phyloP scores from a whole-genome alignment of 2,888 invertebrate genomes.

The Nipponacmea schrenckii region DNA sequence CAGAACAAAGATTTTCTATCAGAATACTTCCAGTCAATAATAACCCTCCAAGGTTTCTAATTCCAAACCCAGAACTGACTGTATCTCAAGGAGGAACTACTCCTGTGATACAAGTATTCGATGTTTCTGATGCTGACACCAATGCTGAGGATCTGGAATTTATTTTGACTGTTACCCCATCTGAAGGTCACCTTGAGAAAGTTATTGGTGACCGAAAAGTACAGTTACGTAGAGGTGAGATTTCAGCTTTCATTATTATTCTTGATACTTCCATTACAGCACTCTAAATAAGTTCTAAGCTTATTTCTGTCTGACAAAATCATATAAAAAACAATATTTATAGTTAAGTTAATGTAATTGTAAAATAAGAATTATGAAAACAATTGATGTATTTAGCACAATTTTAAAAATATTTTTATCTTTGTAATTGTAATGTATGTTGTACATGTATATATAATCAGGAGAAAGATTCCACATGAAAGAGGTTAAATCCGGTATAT shows the following conservation, averaged over 20 bases:
- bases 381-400: no score
- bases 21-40: constrained; percentile 59
- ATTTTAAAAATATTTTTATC: no score
- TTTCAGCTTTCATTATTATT: neutral
- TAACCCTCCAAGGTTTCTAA: constrained; percentile 49
- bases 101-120: constrained; percentile 46
- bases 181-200: constrained; percentile 48
- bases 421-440: no score
- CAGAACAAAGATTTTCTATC: constrained; percentile 55
- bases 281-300: no score
- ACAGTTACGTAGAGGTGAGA: constrained; percentile 36
- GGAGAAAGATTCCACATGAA: constrained; percentile 53
- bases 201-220: constrained; percentile 32
- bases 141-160: constrained; percentile 30
- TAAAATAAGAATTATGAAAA: no score
- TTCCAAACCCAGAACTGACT: constrained; percentile 36
- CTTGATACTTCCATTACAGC: neutral
- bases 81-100: constrained; percentile 49
- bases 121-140: constrained; percentile 55
- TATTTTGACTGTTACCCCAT: constrained; percentile 45
- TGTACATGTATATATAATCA: constrained; percentile 18
- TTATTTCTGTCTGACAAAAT: no score
- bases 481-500: constrained; percentile 42
- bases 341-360: no score
- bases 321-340: no score